Percentiles rank a stretch among this genome's conserved stretches.
Conservation (phyloP, 64 coral and sea anemone species). For the Hydrozoanthus tunicans region DNA sequence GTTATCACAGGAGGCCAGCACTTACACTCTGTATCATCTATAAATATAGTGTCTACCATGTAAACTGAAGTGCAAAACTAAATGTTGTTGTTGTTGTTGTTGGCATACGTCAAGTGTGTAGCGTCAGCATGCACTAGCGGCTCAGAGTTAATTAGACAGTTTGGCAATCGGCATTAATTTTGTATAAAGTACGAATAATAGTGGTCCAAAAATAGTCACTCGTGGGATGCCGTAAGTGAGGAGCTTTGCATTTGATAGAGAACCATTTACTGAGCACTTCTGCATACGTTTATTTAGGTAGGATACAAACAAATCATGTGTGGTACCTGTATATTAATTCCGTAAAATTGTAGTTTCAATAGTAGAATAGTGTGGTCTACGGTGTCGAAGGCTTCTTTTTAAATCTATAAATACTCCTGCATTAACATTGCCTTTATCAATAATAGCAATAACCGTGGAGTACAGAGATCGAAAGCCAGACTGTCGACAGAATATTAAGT, state of each 20-base stretch:
- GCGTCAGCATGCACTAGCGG: slow-evolving; percentile 60
- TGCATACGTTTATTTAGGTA: slow-evolving; percentile 48
- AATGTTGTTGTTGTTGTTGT: slow-evolving; percentile 46
- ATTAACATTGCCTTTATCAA: slow-evolving; percentile 48
- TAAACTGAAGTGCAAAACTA: not conserved
- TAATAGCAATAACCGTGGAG: slow-evolving; percentile 45
- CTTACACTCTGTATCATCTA: too few relatives aligned
- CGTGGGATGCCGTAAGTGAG: slow-evolving; percentile 23
- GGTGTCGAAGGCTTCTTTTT: slow-evolving; percentile 24
- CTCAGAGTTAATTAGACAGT: slow-evolving; percentile 38
- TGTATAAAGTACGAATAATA: slow-evolving; percentile 47
- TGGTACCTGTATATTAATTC: slow-evolving; percentile 37
- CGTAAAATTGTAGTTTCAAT: slow-evolving; percentile 7
- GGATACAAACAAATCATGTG: slow-evolving; percentile 47
- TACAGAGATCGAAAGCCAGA: slow-evolving; percentile 37
- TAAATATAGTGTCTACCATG: not conserved
- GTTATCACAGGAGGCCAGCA: too few relatives aligned
- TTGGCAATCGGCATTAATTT: slow-evolving; percentile 20
- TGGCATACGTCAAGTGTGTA: slow-evolving; percentile 44
- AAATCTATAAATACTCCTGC: slow-evolving; percentile 45
- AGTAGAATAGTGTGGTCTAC: slow-evolving; percentile 52
- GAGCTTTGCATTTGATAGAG: slow-evolving; percentile 22
- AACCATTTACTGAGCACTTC: slow-evolving; percentile 28
- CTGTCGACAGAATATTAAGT: not conserved
- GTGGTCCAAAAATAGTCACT: slow-evolving; percentile 24